Evolutionary conservation across 2,888 invertebrate genomes (phyloP).

Genomic region (Seira sanloemensis): DNA sequence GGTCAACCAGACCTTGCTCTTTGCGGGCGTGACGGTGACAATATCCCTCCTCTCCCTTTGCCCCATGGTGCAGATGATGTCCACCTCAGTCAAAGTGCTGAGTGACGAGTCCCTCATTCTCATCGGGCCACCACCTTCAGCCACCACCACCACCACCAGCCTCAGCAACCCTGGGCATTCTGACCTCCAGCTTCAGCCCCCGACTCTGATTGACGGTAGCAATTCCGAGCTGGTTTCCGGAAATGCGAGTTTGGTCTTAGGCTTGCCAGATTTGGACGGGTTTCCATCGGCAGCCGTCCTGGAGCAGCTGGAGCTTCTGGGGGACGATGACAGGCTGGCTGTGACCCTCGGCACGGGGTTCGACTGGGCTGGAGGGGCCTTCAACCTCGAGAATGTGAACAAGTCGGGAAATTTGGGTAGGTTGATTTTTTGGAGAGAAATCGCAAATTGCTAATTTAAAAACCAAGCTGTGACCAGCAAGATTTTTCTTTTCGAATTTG

Average conservation of each 20-base stretch:
- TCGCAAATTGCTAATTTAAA: too few species aligned
- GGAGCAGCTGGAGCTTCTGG: constrained; percentile 32
- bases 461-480: too few species aligned
- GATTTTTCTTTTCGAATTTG: too few species aligned
- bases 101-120: background rate
- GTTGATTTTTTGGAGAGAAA: background rate
- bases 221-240: background rate
- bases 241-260: background rate
- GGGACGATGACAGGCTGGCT: constrained; percentile 46
- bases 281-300: background rate
- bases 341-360: constrained; percentile 26
- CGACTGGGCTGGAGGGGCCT: constrained; percentile 25
- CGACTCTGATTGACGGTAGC: background rate
- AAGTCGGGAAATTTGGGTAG: constrained; percentile 13
- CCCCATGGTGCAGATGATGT: constrained; percentile 40
- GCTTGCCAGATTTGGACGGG: background rate
- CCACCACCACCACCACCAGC: background rate
- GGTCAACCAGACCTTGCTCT: constrained; percentile 38
- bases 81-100: constrained; percentile 5
- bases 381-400: constrained; percentile 51
- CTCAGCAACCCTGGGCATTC: background rate
- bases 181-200: background rate
- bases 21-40: constrained; percentile 21
- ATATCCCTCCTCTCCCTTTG: constrained; percentile 50
- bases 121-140: background rate